Evolutionary conservation across 1,140 invertebrate species (phyloP), one percentile per base, ranked within the genome.

Genomic region (Anoplophora glabripennis): DNA sequence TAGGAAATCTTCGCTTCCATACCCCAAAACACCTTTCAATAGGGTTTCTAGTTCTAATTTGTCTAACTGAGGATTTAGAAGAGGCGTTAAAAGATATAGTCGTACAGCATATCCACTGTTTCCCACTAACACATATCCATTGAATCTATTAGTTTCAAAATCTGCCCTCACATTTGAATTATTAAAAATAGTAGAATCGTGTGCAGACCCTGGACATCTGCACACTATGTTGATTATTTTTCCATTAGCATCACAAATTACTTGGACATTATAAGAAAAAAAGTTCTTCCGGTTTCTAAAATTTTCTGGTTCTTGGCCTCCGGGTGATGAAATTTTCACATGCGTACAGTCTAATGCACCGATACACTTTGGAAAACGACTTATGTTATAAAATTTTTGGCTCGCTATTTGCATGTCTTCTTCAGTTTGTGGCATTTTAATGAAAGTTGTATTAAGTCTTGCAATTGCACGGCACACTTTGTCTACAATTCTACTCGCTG

Each of bases 201-300:
- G 74, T 5, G 57, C 54, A 37, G 61, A 65, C 10, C 72, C 74
- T 5, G 73, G 72, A 69, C 73, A 77, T n/a, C 74, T 61, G n/a
- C 66, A 61, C 8, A 76, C 72, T 41, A 76, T 60, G 53, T 76
- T 63, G 15, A 46, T 36, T 21, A 76, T 65, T 42, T 48, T 14
- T 8, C 66, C 40, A 38, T 68, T 35, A 5, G 63, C 34, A 66
- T 73, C 64, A 45, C 63, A 67, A 18, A 75, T 53, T 7, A 63
- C 57, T 68, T 77, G 74, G 0, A 76, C 68, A 61, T 77, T 76
- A n/a, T 73, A 59, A 9, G 71, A 75, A 63, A 74, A 76, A 52
- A 65, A 76, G 3, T 57, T 56, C 64, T 78, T 75, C 35, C 71
- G 54, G 47, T 76, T 77, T 17, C 71, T 41, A 61, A 67, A 78